Percentiles rank a stretch among this genome's conserved stretches.
Evolutionary conservation across 2,888 invertebrate genomes (phyloP).

Genomic region (Caenorhabditis sp.): DNA sequence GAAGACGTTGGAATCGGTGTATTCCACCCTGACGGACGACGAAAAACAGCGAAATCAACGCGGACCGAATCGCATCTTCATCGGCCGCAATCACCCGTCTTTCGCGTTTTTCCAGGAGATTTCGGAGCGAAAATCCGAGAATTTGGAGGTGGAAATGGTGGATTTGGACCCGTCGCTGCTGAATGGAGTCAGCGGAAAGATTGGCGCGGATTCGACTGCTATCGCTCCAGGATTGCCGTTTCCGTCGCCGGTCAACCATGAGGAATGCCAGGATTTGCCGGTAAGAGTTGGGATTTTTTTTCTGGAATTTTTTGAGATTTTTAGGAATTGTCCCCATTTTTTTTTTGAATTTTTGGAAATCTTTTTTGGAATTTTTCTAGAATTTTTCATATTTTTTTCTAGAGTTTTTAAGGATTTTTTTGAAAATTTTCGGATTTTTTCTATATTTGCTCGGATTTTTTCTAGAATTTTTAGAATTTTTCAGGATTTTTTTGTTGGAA

Average conservation of each 20-base stretch:
- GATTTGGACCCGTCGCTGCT: slow-evolving; percentile 87
- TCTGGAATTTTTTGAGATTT: too few species aligned
- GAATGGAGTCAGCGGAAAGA: slow-evolving; percentile 91
- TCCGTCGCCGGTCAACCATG: slow-evolving; percentile 83
- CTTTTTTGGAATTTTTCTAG: too few species aligned
- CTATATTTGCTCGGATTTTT: too few species aligned
- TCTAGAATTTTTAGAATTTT: too few species aligned
- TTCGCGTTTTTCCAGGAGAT: slow-evolving; percentile 88
- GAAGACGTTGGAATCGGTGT: slow-evolving; percentile 87
- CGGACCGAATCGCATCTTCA: slow-evolving; percentile 94
- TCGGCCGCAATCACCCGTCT: slow-evolving; percentile 88
- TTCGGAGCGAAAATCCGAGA: slow-evolving; percentile 85
- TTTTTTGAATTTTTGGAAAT: too few species aligned
- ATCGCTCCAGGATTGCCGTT: slow-evolving; percentile 84
- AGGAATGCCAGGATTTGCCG: slow-evolving; percentile 71
- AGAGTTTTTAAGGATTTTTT: too few species aligned
- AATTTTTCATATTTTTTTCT: too few species aligned
- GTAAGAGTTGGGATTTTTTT: too few species aligned
- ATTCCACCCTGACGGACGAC: slow-evolving; percentile 89
- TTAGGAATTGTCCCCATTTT: too few species aligned
- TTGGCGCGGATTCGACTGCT: slow-evolving; percentile 89
- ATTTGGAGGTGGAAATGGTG: slow-evolving; percentile 59
- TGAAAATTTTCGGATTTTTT: too few species aligned
- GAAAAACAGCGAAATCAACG: slow-evolving; percentile 92
- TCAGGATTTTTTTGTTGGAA: too few species aligned